Evolutionary conservation across 53 echinoderm and acorn worm species (phyloP).

Genomic region (Actinopyga echinites): DNA sequence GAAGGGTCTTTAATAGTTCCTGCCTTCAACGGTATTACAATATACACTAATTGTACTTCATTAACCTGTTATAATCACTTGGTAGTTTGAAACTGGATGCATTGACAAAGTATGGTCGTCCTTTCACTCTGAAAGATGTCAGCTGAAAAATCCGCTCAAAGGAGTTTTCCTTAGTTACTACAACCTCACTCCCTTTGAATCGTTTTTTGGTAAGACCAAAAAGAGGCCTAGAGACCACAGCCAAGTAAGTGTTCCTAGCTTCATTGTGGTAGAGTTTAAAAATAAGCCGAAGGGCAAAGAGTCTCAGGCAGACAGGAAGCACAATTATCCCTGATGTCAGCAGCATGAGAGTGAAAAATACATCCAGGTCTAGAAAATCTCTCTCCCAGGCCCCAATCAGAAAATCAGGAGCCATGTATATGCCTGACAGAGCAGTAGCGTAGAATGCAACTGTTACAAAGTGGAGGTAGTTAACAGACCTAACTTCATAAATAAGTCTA

Average conservation of each 20-base stretch:
- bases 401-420: constrained; percentile 81
- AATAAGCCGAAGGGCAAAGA: constrained; percentile 67
- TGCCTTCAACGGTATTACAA: too few relatives aligned
- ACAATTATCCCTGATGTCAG: constrained; percentile 52
- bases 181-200: constrained; percentile 58
- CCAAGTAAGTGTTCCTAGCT: constrained; percentile 58
- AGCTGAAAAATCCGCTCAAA: constrained; percentile 33
- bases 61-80: constrained; percentile 75
- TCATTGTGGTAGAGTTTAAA: constrained; percentile 74
- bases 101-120: constrained; percentile 54
- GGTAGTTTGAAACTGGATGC: constrained; percentile 72
- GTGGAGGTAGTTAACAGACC: constrained; percentile 55
- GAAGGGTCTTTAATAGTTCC: too few relatives aligned
- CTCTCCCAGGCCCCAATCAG: constrained; percentile 69
- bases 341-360: constrained; percentile 35
- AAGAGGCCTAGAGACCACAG: constrained; percentile 52
- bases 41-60: constrained; percentile 52
- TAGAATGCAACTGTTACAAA: constrained; percentile 65
- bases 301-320: constrained; percentile 50
- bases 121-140: constrained; percentile 68
- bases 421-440: constrained; percentile 53
- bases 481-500: constrained; percentile 66
- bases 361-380: constrained; percentile 53
- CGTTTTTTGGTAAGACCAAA: constrained; percentile 45
- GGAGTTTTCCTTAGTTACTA: constrained; percentile 19